Evolutionary conservation across 2,888 invertebrate species (phyloP), one percentile per base, ranked within the genome.

Genomic region (Caenorhabditis zanzibari): DNA sequence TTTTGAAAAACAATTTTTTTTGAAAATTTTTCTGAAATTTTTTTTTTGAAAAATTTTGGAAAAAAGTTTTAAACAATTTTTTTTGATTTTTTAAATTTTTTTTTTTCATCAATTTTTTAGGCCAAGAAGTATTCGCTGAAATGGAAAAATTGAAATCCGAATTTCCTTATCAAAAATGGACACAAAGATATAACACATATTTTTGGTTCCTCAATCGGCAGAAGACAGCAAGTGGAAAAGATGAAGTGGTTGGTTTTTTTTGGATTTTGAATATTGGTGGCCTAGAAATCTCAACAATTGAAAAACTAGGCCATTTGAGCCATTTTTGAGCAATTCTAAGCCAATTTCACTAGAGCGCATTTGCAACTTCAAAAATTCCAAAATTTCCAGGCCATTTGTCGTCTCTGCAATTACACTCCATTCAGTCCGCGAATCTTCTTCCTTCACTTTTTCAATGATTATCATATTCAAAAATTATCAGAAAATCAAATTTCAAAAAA

Each of bases 351-450:
- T 38, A 12, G 38, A 47, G 19, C 47, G 47, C 4, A 19, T 54
- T 68, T 26, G 28, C n/a, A 12, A n/a, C n/a, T 32, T 9, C n/a
- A 5, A 28, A 12, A 28, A 44, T 44, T 26, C n/a, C 35, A 19
- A 32, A 52, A 14, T n/a, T 69, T 56, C n/a, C 54, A 66, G 75
- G 44, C 66, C 12, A 44, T 66, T 32, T 75, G 75, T 32, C 64
- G 66, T 9, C 24, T 66, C 1, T 75, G 75, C 26, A 44, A 56
- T 5, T 66, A 41, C 56, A 66, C 75, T 6, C 75, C 75, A 10
- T 66, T n/a, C 47, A 28, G 22, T 58, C 22, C 41, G 22, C 26
- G 19, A 19, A 32, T 66, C 0, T 64, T 75, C 26, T 58, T 66
- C 35, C 14, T 44, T 7, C 75, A 75, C n/a, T 24, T 75, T 1